A percentile compares a stretch with the other conserved stretches of the same genome.
phyloP scores from a whole-genome alignment of 2,888 invertebrate genomes.

The Vandiemenella viatica region DNA sequence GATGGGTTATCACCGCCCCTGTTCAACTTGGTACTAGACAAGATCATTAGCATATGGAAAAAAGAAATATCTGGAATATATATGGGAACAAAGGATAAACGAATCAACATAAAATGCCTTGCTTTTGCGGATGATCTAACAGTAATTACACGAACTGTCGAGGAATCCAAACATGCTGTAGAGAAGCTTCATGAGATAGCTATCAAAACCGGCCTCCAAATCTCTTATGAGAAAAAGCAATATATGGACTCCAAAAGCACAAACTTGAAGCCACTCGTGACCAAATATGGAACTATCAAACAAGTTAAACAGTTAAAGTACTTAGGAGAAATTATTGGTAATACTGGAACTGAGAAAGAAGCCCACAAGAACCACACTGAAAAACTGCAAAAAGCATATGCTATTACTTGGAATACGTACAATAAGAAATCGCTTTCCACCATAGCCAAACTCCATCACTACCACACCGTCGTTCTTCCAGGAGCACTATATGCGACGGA shows the following conservation, averaged over 20 bases:
- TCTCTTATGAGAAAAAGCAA: too few species aligned
- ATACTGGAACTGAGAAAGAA: not conserved
- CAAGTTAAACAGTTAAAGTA: not conserved
- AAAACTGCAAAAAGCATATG: not conserved
- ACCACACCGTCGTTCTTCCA: not conserved
- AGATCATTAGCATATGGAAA: not conserved
- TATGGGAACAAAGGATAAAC: not conserved
- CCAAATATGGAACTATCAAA: not conserved
- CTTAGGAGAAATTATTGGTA: not conserved
- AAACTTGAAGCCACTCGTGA: not conserved
- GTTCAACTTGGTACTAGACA: not conserved
- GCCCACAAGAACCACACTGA: too few species aligned
- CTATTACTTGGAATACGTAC: not conserved
- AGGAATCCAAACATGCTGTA: not conserved
- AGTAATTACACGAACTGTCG: not conserved
- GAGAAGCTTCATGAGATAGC: too few species aligned
- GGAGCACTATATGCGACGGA: too few species aligned
- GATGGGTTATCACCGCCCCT: too few species aligned
- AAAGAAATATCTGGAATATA: too few species aligned
- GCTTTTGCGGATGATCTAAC: not conserved
- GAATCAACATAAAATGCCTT: not conserved
- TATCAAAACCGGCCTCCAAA: too few species aligned
- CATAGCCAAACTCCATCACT: not conserved
- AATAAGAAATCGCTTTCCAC: conserved; percentile 2
- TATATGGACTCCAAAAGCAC: too few species aligned